Percentiles rank a stretch among this genome's conserved stretches.
Evolutionary conservation across 2,113 vertebrate species (phyloP).

Genomic region (Peromyscus polionotus): DNA sequence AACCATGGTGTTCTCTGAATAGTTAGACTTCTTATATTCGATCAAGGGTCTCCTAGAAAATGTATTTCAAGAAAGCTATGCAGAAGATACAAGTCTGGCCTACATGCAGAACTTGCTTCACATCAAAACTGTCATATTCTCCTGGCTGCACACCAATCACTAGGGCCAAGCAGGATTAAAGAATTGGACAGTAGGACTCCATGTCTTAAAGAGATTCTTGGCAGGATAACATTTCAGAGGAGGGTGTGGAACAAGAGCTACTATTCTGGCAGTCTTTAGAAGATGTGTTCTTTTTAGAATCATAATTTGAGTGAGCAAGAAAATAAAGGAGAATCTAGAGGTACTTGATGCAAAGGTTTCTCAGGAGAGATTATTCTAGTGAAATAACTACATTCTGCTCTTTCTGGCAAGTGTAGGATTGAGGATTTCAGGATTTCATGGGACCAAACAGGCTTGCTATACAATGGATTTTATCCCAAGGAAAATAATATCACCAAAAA

Average conservation of each 20-base stretch:
- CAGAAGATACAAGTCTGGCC: not conserved
- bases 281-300: not conserved
- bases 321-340: not conserved
- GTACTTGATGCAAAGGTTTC: not conserved
- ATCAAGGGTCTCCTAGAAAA: not conserved
- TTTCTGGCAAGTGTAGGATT: not conserved
- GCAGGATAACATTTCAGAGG: not conserved
- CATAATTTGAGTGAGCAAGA: not conserved
- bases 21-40: not conserved
- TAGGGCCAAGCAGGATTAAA: not conserved
- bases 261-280: not conserved
- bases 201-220: not conserved
- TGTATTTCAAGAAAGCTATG: not conserved
- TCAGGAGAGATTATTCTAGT: not conserved
- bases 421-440: not conserved
- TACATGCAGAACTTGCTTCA: not conserved
- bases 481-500: not conserved
- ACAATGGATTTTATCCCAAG: not conserved
- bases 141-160: not conserved
- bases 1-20: not conserved
- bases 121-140: not conserved
- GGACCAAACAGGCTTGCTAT: not conserved
- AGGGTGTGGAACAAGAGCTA: not conserved
- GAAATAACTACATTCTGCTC: not conserved
- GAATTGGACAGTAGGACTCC: not conserved